Conservation (phyloP, 2,888 invertebrate genomes). For the Agrilus cyanescens region DNA sequence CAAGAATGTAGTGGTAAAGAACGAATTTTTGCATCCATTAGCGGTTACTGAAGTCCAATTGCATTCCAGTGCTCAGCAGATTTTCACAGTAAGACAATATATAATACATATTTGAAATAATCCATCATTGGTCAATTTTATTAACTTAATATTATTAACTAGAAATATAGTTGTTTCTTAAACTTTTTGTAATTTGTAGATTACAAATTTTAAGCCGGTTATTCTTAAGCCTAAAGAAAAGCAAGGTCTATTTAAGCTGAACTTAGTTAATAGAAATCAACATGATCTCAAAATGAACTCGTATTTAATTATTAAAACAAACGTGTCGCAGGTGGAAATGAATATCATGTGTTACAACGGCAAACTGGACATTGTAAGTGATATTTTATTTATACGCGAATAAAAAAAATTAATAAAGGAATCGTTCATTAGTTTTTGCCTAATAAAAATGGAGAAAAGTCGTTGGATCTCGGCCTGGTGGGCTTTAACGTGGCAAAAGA, state of each 20-base stretch:
- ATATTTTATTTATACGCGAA: background rate
- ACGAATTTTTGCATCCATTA: conserved; percentile 61
- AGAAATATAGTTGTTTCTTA: too few relatives aligned
- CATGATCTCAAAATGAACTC: conserved; percentile 48
- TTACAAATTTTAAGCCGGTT: conserved; percentile 48
- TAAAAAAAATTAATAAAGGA: background rate
- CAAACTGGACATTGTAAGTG: conserved; percentile 45
- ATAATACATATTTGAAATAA: background rate
- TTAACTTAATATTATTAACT: too few relatives aligned
- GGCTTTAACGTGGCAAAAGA: conserved; percentile 53
- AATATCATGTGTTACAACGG: conserved; percentile 65
- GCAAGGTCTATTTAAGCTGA: conserved; percentile 44
- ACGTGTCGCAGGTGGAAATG: conserved; percentile 58
- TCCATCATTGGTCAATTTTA: background rate
- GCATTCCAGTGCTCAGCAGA: conserved; percentile 44
- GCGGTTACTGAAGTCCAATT: conserved; percentile 61
- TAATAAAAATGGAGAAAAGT: conserved; percentile 31
- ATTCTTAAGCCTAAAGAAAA: conserved; percentile 47
- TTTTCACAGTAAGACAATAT: conserved; percentile 44
- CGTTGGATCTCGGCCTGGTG: conserved; percentile 53
- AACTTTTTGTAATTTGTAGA: conserved; percentile 32
- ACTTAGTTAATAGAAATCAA: conserved; percentile 37
- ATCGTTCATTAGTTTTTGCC: conserved; percentile 29
- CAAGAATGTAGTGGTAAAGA: conserved; percentile 47
- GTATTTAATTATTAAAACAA: conserved; percentile 55